These are phyloP conservation scores for Haliclystus octoradiatus DNA, from an alignment of 30 jellyfish, hydroid and myxozoan genomes.

Conservation along the genomic window DNA sequence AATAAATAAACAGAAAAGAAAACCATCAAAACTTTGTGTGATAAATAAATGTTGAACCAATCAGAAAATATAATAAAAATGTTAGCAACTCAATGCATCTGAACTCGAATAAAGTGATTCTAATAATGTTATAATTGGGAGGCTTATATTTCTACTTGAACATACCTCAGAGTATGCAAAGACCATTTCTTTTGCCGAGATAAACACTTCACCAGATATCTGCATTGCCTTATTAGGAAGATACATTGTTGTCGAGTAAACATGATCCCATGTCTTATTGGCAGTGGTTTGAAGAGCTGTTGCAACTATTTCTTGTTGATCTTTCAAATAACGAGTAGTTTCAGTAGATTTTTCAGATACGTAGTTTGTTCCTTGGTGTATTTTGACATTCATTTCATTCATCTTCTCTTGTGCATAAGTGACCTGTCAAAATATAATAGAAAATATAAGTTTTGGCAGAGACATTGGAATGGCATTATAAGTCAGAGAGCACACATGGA, in stretches of 20 bases:
- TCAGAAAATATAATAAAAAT: too few species aligned
- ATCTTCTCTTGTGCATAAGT: slow-evolving; percentile 80
- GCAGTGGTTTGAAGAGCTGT: slow-evolving; percentile 31
- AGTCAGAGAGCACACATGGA: too few species aligned
- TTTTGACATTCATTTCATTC: slow-evolving; percentile 68
- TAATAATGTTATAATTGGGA: too few species aligned
- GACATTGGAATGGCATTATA: too few species aligned
- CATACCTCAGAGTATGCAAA: slow-evolving; percentile 88
- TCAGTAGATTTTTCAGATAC: slow-evolving; percentile 60
- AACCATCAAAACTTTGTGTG: too few species aligned
- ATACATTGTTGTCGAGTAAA: slow-evolving; percentile 83
- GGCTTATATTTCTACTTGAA: neutral
- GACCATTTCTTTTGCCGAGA: slow-evolving; percentile 81
- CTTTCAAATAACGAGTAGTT: slow-evolving; percentile 25
- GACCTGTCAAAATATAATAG: slow-evolving; percentile 35
- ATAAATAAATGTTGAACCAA: too few species aligned
- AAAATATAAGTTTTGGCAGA: neutral
- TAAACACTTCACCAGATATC: slow-evolving; percentile 83
- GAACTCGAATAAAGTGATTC: too few species aligned
- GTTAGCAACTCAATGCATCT: neutral
- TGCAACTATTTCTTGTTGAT: slow-evolving; percentile 29
- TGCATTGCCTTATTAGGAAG: slow-evolving; percentile 76
- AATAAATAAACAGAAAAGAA: too few species aligned
- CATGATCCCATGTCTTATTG: slow-evolving; percentile 50
- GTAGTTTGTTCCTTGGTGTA: slow-evolving; percentile 83